Percentiles rank a stretch among this genome's conserved stretches.
These are phyloP conservation scores for Anastrepha obliqua DNA, from an alignment of 1,140 invertebrate genomes.

Conservation along the genomic window DNA sequence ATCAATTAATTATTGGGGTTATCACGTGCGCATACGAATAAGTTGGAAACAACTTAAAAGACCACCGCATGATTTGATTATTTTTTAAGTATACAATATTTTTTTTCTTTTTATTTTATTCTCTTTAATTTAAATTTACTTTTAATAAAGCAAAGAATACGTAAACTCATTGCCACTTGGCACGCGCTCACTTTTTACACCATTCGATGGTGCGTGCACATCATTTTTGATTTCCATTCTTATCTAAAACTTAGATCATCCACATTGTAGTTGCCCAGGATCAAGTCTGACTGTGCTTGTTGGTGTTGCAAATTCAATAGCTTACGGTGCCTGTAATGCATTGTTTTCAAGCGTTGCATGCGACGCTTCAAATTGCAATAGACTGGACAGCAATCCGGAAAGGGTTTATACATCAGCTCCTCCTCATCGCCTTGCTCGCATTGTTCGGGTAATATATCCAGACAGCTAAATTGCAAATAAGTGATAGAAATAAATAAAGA, in stretches of 20 bases:
- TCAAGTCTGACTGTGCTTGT: constrained; percentile 40
- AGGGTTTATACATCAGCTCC: constrained; percentile 72
- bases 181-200: neutral
- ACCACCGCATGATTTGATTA: neutral
- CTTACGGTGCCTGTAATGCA: constrained; percentile 70
- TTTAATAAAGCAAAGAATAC: neutral
- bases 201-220: neutral
- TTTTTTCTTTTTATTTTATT: neutral
- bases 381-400: constrained; percentile 71
- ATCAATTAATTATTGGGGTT: constrained; percentile 40
- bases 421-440: constrained; percentile 72
- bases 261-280: constrained; percentile 14
- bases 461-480: constrained; percentile 62
- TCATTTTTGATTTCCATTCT: neutral
- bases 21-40: neutral
- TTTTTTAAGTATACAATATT: neutral
- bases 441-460: constrained; percentile 72
- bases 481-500: constrained; percentile 7
- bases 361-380: constrained; percentile 72
- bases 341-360: constrained; percentile 70
- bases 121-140: neutral
- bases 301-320: constrained; percentile 67
- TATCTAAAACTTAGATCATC: constrained; percentile 25
- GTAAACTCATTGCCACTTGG: neutral
- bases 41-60: neutral